Base-by-base conservation (phyloP, 53 echinoderm and acorn worm species). In the Temnopleurus reevesii region DNA sequence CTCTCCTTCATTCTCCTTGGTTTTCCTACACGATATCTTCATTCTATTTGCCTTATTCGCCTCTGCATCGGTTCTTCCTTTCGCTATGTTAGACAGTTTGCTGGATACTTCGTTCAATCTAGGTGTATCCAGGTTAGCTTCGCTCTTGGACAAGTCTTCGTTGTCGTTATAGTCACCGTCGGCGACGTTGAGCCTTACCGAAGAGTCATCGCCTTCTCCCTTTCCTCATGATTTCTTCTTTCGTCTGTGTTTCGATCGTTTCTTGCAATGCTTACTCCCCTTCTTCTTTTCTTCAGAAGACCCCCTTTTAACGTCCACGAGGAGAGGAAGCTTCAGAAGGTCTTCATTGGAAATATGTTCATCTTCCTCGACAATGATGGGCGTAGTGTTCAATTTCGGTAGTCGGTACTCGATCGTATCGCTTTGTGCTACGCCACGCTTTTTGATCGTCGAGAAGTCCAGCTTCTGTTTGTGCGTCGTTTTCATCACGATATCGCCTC, bases 401-500 rank as follows among this genome's bases (percentile, higher is more conserved):
- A 83, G 55, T 4, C 57, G 53, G 56, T 83, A 81, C 17, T 49
- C 51, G 15, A 81, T 46, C 8, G 57, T 83, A 25, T 83, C 53
- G 49, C 57, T 83, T 12, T 56, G 35, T 18, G 31, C 10, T 21
- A 56, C 83, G 2, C 83, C 57, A 8, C 54, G 38, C 55, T 56
- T 55, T 53, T 83, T 83, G 19, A 83, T 83, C 0, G 27, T 55
- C 49, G 83, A 83, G 57, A 83, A 83, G n/a, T 33, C 57, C 2
- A 83, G 47, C 12, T 83, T 83, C 10, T 83, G 83, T 55, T 34
- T 83, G 34, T 55, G 35, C 29, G 83, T 83, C n/a, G 55, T 19
- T 3, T 56, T 55, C 55, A 56, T 56, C 1, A 83, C 33, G 49
- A 55, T 3, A 10, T 12, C 53, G 2, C 83, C 83, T 4, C 53